phyloP scores from a whole-genome alignment of 2,888 invertebrate species.

The Colletes collaris region DNA sequence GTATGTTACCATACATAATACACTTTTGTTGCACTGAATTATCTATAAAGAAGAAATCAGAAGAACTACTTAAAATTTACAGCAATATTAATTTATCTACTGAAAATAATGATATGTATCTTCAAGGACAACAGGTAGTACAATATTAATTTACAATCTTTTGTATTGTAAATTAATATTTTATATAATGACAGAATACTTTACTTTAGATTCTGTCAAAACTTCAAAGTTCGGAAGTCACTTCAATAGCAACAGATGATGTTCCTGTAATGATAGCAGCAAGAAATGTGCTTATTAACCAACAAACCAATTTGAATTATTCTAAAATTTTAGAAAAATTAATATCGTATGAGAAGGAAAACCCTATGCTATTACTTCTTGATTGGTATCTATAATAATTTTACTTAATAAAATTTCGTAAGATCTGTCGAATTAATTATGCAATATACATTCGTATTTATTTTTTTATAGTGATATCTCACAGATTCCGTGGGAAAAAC shows the following conservation, averaged over 20 bases:
- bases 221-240: slow-evolving; percentile 59
- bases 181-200: slow-evolving; percentile 17
- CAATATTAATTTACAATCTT: slow-evolving; percentile 3
- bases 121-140: slow-evolving; percentile 66
- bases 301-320: slow-evolving; percentile 48
- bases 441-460: slow-evolving; percentile 14
- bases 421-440: slow-evolving; percentile 3
- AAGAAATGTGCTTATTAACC: slow-evolving; percentile 61
- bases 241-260: slow-evolving; percentile 47
- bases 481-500: slow-evolving; percentile 69
- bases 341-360: slow-evolving; percentile 65
- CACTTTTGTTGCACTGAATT: slow-evolving; percentile 63
- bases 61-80: slow-evolving; percentile 50
- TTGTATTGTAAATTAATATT: slow-evolving; percentile 5
- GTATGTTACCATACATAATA: slow-evolving; percentile 65
- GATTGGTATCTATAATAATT: slow-evolving; percentile 65
- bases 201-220: slow-evolving; percentile 67
- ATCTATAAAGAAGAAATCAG: slow-evolving; percentile 21
- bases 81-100: slow-evolving; percentile 15
- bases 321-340: slow-evolving; percentile 68
- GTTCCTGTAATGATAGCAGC: slow-evolving; percentile 69
- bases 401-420: slow-evolving; percentile 14
- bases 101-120: slow-evolving; percentile 26
- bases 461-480: slow-evolving; percentile 70
- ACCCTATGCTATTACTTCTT: slow-evolving; percentile 66